Evolutionary conservation across 2,113 vertebrate genomes (phyloP).

Genomic region (Cyrtonyx montezumae): DNA sequence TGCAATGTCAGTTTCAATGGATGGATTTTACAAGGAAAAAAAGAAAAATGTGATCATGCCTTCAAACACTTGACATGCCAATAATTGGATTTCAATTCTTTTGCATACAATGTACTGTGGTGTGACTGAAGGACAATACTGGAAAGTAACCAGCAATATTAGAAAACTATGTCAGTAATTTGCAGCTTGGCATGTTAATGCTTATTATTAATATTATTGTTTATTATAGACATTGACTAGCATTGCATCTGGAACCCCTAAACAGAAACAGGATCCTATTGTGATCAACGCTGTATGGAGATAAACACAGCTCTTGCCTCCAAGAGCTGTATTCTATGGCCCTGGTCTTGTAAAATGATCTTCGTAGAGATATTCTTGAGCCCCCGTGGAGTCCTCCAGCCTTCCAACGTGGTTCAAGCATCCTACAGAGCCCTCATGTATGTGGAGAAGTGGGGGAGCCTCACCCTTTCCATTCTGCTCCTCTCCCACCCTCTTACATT

Average conservation of each 20-base stretch:
- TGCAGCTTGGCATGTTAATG: slow-evolving; percentile 59
- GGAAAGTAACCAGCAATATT: slow-evolving; percentile 70
- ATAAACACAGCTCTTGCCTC: slow-evolving; percentile 41
- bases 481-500: not conserved
- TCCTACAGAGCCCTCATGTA: not conserved
- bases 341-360: slow-evolving; percentile 35
- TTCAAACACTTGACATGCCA: slow-evolving; percentile 38
- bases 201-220: slow-evolving; percentile 69
- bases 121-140: slow-evolving; percentile 59
- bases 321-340: slow-evolving; percentile 43
- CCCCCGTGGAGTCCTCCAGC: not conserved
- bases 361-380: not conserved
- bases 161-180: slow-evolving; percentile 60
- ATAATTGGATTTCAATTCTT: slow-evolving; percentile 67
- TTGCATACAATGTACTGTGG: slow-evolving; percentile 58
- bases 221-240: slow-evolving; percentile 59
- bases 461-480: not conserved
- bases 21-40: slow-evolving; percentile 19
- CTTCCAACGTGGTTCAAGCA: not conserved
- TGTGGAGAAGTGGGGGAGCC: not conserved
- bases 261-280: slow-evolving; percentile 52
- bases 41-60: not conserved
- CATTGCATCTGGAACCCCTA: slow-evolving; percentile 69
- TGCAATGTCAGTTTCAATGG: slow-evolving; percentile 26
- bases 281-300: slow-evolving; percentile 40